Base-by-base conservation (phyloP, 2,797 vertebrate species). In the Anomalospiza imberbis region DNA sequence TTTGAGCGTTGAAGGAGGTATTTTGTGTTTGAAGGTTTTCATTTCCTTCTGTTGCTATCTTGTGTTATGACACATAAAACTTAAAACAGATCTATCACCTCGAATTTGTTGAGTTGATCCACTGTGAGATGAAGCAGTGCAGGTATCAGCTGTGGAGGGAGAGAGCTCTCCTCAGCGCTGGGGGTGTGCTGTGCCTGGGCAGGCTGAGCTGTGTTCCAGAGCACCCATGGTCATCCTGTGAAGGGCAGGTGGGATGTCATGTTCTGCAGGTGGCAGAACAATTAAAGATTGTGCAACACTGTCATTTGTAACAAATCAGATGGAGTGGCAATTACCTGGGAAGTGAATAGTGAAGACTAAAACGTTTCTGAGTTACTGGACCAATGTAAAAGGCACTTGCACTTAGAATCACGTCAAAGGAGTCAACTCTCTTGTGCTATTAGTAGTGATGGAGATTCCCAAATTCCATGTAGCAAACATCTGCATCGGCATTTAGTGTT, bases 211-310 rank as follows among this genome's bases (percentile, higher is more conserved):
- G 32, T 40, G 24, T 2, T 32, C 45, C 76, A 67, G 13, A 58
- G 36, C 40, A 38, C 7, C 45, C 1, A 3, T 1, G 0, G 38
- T 5, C 4, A 3, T 47, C 31, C 68, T 51, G 17, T 21, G 55
- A 38, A 55, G 45, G 31, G 47, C 26, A 50, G 44, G 11, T 7
- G 54, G 55, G 51, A 12, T 51, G 51, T 24, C 3, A 1, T 3
- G 29, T 61, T 72, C 55, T 24, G 40, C 42, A 73, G 55, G 42
- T 17, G 57, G 57, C 11, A 15, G 47, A 73, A 57, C 17, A 13
- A 2, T 19, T 47, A 65, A 20, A 47, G 31, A 13, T 18, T 44
- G 36, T 70, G 38, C 53, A 65, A 1, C 48, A 28, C 8, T 76
- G 18, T 44, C 17, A 50, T 53, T 83, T 89, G 42, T 53, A 45